Base-by-base conservation (phyloP, 1,140 invertebrate genomes). In the Cherax quadricarinatus region DNA sequence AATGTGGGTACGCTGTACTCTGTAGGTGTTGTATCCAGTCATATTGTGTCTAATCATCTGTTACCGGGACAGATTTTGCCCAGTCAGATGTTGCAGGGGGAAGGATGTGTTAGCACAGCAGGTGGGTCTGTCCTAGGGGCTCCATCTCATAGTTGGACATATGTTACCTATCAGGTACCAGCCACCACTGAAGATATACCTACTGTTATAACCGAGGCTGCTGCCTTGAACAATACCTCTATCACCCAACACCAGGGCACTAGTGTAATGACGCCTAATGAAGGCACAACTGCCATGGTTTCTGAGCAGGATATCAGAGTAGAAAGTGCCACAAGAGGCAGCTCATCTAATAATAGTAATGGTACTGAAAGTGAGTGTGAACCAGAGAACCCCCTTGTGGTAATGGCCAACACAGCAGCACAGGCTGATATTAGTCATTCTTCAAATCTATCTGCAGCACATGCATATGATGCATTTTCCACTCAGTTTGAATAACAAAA, bases 101-200 rank as follows among this genome's bases (percentile, higher is more conserved):
- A 14, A 57, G 82, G 75, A 30, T 91, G 89, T n/a, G 60, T 91
- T 9, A 86, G 70, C 57, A 57, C 82, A 18, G 18, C 30, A 21
- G 62, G 84, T 70, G 78, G 84, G 1, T 81, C 90, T 30, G 90
- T 87, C 0, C 66, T 86, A 51, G 90, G 90, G 30, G 14, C 90
- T 62, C 30, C 84, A 21, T 53, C 90, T 51, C 90, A 91, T 49
- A 91, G 84, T 73, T 91, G 90, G 90, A 87, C 90, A 18, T 91
- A 91, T 82, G 90, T 91, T 14, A 91, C 90, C 18, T 91, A 91
- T 57, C 84, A 91, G 79, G 90, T 91, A 2, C 90, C 90, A 24
- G 49, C 84, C n/a, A 60, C 73, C 21, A 80, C 73, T 81, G 78
- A 87, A 49, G 90, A 91, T 57, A 4, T 91, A 53, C 90, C 90